phyloP scores from a whole-genome alignment of 1,140 invertebrate genomes.

The Araneus ventricosus region DNA sequence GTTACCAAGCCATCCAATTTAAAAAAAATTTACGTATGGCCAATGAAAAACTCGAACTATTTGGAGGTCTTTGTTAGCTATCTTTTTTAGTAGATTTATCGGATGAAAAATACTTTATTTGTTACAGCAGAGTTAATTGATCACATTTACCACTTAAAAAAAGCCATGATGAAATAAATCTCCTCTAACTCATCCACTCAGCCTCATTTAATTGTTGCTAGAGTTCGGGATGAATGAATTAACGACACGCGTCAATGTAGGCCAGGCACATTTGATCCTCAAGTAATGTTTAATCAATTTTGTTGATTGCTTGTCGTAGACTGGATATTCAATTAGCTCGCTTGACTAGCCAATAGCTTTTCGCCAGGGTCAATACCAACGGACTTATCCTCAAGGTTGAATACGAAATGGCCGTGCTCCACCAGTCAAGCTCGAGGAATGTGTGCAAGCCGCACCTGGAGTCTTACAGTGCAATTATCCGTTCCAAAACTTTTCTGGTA shows the following conservation, averaged over 20 bases:
- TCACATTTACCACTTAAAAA: no score
- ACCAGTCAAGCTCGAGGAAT: background rate
- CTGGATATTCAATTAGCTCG: slow-evolving; percentile 3
- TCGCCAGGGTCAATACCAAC: background rate
- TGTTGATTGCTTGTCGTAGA: background rate
- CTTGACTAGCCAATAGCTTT: background rate
- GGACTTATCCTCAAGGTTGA: background rate
- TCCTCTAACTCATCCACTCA: no score
- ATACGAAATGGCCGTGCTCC: background rate
- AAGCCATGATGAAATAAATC: no score
- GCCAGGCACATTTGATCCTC: background rate
- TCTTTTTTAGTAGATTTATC: no score
- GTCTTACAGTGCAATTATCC: background rate
- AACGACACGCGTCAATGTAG: background rate
- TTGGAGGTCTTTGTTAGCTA: no score
- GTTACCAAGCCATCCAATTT: no score
- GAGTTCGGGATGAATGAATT: background rate
- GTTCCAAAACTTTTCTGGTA: background rate
- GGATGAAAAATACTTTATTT: no score
- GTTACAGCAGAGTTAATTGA: no score
- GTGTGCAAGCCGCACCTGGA: background rate
- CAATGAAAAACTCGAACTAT: no score
- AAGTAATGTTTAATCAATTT: background rate
- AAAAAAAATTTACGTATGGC: no score
- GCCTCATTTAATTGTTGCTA: background rate